Evolutionary conservation across 2,888 invertebrate genomes (phyloP), one percentile per base, ranked within the genome.

Genomic region (Temnothorax ravouxi): DNA sequence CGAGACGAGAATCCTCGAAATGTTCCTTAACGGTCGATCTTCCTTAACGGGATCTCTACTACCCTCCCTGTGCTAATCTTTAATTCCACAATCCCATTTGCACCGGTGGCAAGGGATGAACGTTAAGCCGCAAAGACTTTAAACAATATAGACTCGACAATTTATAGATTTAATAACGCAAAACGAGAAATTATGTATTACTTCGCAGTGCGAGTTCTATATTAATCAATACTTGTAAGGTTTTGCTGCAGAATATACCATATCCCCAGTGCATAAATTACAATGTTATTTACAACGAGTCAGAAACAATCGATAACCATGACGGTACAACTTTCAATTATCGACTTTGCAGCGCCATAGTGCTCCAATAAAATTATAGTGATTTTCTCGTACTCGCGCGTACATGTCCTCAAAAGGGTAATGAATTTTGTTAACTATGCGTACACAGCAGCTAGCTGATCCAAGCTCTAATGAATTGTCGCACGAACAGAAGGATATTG

Each of bases 1-100:
- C 90, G 81, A 86, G 84, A 86, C 84, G 86, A 71, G 83, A 74
- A 88, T 87, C 89, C 87, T 87, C 47, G 86, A 87, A 87, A 84
- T 87, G 88, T 90, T 84, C 83, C 84, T 81, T 75, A 84, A 64
- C 66, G 80, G 85, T 84, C 84, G 84, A 75, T 75, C 77, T 64
- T 71, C 77, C 85, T 72, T 87, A 85, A 80, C 83, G 74, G 80
- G 86, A 85, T 86, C 83, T 84, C 75, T 84, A 71, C 81, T 83
- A 76, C 84, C 71, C 88, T 84, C 75, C 54, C 56, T 71, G 84
- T 71, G 84, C 88, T 87, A 88, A 89, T 89, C 90, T 89, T 89
- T 89, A 89, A 88, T 89, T 90, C 87, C 85, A 81, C 86, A 90
- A 87, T 67, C 74, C 86, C 84, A 87, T 89, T 89, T 84, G 61